A percentile compares a stretch with the other conserved stretches of the same genome.
These are phyloP conservation scores for Gymnocheta viridis DNA, from an alignment of 2,888 invertebrate genomes.

Conservation along the genomic window DNA sequence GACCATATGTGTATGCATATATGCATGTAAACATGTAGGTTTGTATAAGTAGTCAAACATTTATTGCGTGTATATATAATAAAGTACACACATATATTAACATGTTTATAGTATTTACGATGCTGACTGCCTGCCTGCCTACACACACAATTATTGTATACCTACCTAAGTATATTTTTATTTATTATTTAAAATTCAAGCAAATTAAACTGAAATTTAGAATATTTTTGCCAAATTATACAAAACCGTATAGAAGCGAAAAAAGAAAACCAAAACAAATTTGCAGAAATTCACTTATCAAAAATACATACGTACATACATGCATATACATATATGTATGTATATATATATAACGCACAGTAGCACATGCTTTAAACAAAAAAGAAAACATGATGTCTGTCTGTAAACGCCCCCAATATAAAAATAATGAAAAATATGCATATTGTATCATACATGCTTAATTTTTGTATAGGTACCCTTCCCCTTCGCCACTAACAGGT, in stretches of 20 bases:
- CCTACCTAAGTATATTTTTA: neutral
- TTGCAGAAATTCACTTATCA: constrained; percentile 51
- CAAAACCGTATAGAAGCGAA: constrained; percentile 30
- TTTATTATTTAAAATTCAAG: constrained; percentile 36
- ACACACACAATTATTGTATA: constrained; percentile 23
- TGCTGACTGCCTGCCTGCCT: constrained; percentile 3
- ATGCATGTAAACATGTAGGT: neutral
- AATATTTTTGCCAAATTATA: constrained; percentile 66
- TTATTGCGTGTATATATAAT: neutral
- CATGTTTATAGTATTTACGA: neutral
- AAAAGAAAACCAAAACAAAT: constrained; percentile 50
- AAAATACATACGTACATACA: constrained; percentile 8
- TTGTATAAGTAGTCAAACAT: neutral
- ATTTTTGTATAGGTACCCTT: neutral
- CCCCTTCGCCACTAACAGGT: neutral
- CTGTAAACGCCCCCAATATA: constrained; percentile 61
- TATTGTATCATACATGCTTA: neutral
- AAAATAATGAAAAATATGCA: neutral
- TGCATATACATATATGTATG: too few relatives aligned
- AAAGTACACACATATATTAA: neutral
- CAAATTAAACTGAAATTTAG: constrained; percentile 61
- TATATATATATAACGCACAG: constrained; percentile 44
- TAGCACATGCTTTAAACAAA: constrained; percentile 50
- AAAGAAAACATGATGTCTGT: constrained; percentile 44
- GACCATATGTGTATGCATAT: constrained; percentile 7